phyloP scores from a whole-genome alignment of 2,888 invertebrate genomes.

The Gibbula magus region DNA sequence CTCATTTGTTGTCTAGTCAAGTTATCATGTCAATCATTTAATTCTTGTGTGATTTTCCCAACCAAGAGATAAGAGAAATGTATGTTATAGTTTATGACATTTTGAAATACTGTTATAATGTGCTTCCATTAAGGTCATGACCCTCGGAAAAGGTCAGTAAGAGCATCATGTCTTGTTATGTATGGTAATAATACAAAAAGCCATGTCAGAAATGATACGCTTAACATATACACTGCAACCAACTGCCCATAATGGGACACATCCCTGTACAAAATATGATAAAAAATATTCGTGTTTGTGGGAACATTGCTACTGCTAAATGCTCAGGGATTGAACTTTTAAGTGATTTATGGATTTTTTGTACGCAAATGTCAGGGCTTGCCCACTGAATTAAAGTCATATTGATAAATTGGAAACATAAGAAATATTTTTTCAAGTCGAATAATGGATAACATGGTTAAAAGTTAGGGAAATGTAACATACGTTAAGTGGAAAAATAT shows the following conservation, averaged over 20 bases:
- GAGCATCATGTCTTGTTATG: neutral
- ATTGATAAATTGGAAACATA: too few relatives aligned
- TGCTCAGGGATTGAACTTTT: neutral
- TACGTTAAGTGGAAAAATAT: too few relatives aligned
- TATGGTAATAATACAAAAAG: constrained; percentile 12
- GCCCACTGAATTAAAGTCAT: too few relatives aligned
- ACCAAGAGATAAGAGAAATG: constrained; percentile 8
- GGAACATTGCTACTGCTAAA: neutral
- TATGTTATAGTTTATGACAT: constrained; percentile 19
- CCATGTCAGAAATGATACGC: constrained; percentile 5
- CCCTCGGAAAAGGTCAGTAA: neutral
- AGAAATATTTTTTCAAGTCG: too few relatives aligned
- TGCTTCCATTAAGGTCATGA: neutral
- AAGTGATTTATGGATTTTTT: neutral
- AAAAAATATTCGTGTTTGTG: constrained; percentile 11
- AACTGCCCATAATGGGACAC: neutral
- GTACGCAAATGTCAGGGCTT: too few relatives aligned
- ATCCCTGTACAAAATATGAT: neutral
- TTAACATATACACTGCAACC: neutral
- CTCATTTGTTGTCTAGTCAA: too few relatives aligned
- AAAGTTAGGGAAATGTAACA: too few relatives aligned
- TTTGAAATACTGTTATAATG: constrained; percentile 19
- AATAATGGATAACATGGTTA: too few relatives aligned
- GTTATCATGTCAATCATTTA: neutral
- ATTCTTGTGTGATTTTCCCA: constrained; percentile 4